Evolutionary conservation across 53 echinoderm and acorn worm genomes (phyloP).

Genomic region (Zoroaster sp.): DNA sequence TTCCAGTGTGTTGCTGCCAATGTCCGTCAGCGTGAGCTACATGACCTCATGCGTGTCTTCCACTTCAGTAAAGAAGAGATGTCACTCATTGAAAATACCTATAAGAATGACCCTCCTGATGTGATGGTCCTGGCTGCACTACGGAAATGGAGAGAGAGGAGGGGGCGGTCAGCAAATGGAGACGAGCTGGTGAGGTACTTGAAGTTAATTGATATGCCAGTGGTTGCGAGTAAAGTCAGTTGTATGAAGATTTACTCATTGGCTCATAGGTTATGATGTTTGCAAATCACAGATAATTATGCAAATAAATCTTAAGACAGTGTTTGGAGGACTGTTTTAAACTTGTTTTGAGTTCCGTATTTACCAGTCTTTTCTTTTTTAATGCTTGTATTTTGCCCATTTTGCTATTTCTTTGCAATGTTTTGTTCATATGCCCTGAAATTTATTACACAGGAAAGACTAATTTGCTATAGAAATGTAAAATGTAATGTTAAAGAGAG

Average conservation of each 20-base stretch:
- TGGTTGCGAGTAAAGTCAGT: conserved; percentile 71
- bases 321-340: too few species aligned
- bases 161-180: conserved; percentile 66
- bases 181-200: conserved; percentile 84
- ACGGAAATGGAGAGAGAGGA: conserved; percentile 70
- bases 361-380: too few species aligned
- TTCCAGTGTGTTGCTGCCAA: conserved; percentile 86
- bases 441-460: too few species aligned
- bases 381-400: too few species aligned
- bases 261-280: conserved; percentile 73
- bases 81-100: conserved; percentile 64
- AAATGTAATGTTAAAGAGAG: too few species aligned
- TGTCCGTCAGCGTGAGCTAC: conserved; percentile 83
- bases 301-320: too few species aligned
- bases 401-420: too few species aligned
- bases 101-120: conserved; percentile 73
- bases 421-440: too few species aligned
- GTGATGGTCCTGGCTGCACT: conserved; percentile 69
- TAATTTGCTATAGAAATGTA: too few species aligned
- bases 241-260: conserved; percentile 78
- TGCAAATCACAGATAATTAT: too few species aligned
- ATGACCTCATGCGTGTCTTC: conserved; percentile 96
- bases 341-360: too few species aligned
- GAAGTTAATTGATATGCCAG: conserved; percentile 85
- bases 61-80: conserved; percentile 86